phyloP scores from a whole-genome alignment of 2,113 vertebrate genomes.

The Oncorhynchus gorbuscha region DNA sequence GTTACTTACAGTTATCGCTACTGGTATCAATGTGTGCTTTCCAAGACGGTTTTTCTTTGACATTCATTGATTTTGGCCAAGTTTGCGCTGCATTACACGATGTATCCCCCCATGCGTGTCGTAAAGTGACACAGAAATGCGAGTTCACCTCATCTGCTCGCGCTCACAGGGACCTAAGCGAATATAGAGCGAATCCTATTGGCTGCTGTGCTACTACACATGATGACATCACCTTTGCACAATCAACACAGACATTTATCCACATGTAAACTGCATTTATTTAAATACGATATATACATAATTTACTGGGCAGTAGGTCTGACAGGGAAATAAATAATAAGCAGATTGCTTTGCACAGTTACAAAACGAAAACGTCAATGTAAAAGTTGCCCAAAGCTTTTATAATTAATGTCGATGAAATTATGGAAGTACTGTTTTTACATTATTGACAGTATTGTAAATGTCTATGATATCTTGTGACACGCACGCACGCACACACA shows the following conservation, averaged over 20 bases:
- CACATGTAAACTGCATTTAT: conserved; percentile 2
- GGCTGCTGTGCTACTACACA: neutral
- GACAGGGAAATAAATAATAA: neutral
- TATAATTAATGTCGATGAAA: neutral
- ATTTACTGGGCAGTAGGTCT: neutral
- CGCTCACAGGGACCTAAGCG: neutral
- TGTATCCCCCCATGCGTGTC: neutral
- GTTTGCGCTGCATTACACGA: neutral
- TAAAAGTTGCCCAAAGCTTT: neutral
- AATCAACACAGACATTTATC: neutral
- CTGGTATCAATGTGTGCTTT: neutral
- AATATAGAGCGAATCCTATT: neutral
- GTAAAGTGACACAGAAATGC: neutral
- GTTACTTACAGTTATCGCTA: neutral
- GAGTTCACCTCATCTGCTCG: neutral
- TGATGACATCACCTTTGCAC: neutral
- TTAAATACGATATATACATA: neutral
- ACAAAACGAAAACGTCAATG: neutral
- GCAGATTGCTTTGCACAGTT: neutral
- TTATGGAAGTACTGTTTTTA: neutral
- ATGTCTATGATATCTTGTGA: neutral
- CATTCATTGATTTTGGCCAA: neutral
- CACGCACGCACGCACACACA: neutral
- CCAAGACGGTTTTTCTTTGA: neutral
- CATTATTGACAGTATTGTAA: neutral